A percentile compares a stretch with the other conserved stretches of the same genome.
Conservation (phyloP, 2,797 vertebrate genomes). For the Geotria australis region DNA sequence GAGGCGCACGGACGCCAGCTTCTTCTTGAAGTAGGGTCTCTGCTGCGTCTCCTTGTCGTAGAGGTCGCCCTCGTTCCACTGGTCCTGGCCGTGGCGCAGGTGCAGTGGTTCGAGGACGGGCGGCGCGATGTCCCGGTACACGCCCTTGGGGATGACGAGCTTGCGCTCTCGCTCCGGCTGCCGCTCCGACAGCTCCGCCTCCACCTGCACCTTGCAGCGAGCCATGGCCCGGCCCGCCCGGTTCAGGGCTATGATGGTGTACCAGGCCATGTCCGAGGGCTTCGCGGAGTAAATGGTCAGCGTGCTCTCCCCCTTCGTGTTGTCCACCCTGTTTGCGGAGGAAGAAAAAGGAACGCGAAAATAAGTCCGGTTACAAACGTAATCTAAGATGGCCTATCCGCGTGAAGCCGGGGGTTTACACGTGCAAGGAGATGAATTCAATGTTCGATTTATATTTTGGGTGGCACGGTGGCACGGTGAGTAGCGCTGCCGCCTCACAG, state of each 20-base stretch:
- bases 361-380: too few relatives aligned
- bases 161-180: constrained; percentile 53
- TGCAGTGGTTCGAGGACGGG: constrained; percentile 84
- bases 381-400: too few relatives aligned
- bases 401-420: too few relatives aligned
- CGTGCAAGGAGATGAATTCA: too few relatives aligned
- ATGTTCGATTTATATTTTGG: too few relatives aligned
- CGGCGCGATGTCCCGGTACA: constrained; percentile 74
- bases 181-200: constrained; percentile 44
- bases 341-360: too few relatives aligned
- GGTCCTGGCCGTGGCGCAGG: constrained; percentile 72
- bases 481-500: too few relatives aligned
- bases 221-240: constrained; percentile 83
- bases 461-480: too few relatives aligned
- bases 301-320: constrained; percentile 51
- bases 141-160: constrained; percentile 75
- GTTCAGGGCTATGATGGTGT: constrained; percentile 89
- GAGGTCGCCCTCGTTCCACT: constrained; percentile 94
- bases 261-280: constrained; percentile 72
- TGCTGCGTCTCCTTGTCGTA: constrained; percentile 96
- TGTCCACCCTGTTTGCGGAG: constrained; percentile 37
- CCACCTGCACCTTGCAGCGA: constrained; percentile 78
- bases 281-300: constrained; percentile 47
- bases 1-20: constrained; percentile 64
- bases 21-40: constrained; percentile 92